Evolutionary conservation across 2,797 vertebrate species (phyloP).

Genomic region (Nothura maculosa): DNA sequence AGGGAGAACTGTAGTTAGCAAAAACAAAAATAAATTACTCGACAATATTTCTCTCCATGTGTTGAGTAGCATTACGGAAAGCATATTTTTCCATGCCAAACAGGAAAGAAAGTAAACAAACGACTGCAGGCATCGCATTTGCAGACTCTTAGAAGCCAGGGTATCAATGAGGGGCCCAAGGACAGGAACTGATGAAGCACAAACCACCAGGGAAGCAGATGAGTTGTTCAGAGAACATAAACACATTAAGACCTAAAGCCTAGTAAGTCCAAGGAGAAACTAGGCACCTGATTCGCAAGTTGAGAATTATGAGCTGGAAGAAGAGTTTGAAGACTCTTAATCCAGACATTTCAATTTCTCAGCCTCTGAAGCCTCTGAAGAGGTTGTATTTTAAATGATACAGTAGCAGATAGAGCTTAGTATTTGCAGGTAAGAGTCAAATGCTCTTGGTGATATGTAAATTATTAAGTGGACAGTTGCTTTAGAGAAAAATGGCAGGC

Average conservation of each 20-base stretch:
- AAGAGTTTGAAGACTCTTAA: background rate
- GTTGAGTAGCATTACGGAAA: conserved; percentile 38
- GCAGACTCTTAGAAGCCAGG: conserved; percentile 23
- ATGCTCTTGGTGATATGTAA: conserved; percentile 41
- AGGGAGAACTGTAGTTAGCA: background rate
- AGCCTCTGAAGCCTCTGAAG: background rate
- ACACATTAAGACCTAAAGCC: conserved; percentile 7
- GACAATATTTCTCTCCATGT: background rate
- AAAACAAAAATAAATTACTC: conserved; percentile 13
- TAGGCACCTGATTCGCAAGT: background rate
- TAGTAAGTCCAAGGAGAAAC: background rate
- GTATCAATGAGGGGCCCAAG: conserved; percentile 35
- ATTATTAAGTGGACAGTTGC: conserved; percentile 55
- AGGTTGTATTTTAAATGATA: background rate
- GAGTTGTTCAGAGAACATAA: conserved; percentile 51
- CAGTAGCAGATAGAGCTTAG: conserved; percentile 37
- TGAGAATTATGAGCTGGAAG: background rate
- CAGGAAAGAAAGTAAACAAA: conserved; percentile 62
- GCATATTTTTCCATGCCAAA: conserved; percentile 48
- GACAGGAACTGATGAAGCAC: conserved; percentile 64
- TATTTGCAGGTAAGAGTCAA: conserved; percentile 40
- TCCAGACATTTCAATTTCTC: background rate
- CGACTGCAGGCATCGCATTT: conserved; percentile 20
- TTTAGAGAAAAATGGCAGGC: conserved; percentile 61
- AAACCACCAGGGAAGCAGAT: conserved; percentile 39